Base-by-base conservation (phyloP, 2,113 vertebrate genomes). In the Candoia aspera region DNA sequence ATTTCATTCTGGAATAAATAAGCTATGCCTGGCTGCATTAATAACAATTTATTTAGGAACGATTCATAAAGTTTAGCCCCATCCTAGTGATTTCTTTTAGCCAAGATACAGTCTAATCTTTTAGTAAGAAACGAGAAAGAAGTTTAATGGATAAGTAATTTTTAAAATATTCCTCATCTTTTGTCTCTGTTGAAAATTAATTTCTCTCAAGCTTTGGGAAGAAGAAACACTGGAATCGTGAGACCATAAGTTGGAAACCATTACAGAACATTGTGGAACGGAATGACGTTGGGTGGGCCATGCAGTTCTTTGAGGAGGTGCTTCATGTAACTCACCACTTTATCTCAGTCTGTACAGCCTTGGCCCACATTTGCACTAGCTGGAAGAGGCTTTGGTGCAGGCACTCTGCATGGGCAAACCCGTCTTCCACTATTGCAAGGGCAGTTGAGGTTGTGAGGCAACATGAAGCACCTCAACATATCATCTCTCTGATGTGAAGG, bases 21-120 rank as follows among this genome's bases (percentile, higher is more conserved):
- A 2, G 0, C 8, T 0, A 2, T 8, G 0, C 0, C 60, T n/a
- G 55, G 54, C 42, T 49, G 3, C 13, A 2, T 64, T 12, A 33
- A 49, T 90, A 93, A 11, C 89, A 88, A 10, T 53, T 10, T 55
- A 9, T 73, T 21, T 8, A 62, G 79, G 89, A 93, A 90, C 89
- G 86, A 79, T 1, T 26, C 89, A 87, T 79, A 33, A 88, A 88
- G 33, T 46, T 49, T n/a, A 46, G 10, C n/a, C 42, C 29, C 8
- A 26, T 64, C n/a, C 12, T 10, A 23, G 3, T 5, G 19, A 29
- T 23, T 46, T 13, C 46, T 19, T 42, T 62, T 42, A 58, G 21
- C 10, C 8, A 85, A 83, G 19, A 58, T 11, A 17, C 6, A 26
- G 49, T 37, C 8, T 60, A 57, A 21, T 0, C 0, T 93, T 93